A percentile compares a stretch with the other conserved stretches of the same genome.
Evolutionary conservation across 2,888 invertebrate species (phyloP).

Genomic region (Gymnocheta viridis): DNA sequence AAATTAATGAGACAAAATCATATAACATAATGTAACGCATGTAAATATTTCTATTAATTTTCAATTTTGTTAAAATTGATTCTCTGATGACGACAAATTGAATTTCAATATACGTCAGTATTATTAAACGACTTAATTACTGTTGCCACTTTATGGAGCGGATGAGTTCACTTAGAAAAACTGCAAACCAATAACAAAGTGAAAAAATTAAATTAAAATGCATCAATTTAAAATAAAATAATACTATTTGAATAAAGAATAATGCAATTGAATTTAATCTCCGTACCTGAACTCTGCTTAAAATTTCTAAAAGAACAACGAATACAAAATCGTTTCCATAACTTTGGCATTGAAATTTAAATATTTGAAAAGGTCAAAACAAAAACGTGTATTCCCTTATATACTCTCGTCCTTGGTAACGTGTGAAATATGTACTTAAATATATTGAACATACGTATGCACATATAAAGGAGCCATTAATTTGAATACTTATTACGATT

Average conservation of each 20-base stretch:
- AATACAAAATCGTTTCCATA: background rate
- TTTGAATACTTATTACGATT: constrained; percentile 22
- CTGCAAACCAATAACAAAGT: background rate
- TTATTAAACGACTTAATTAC: no score
- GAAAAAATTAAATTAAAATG: constrained; percentile 1
- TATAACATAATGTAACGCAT: no score
- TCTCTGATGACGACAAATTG: background rate
- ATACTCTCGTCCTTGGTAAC: background rate
- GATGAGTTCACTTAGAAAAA: background rate
- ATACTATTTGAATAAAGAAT: background rate
- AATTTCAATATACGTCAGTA: background rate
- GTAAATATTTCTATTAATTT: no score
- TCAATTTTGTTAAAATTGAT: no score
- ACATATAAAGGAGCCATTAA: constrained; percentile 1
- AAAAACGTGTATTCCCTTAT: background rate
- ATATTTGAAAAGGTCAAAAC: constrained; percentile 43
- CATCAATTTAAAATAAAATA: background rate
- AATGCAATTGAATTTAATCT: background rate
- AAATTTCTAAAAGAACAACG: background rate
- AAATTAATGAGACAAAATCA: no score
- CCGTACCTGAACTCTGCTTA: background rate
- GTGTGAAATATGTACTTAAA: constrained; percentile 5
- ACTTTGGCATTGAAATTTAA: constrained; percentile 52
- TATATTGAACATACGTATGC: background rate
- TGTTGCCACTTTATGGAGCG: no score